Evolutionary conservation across 2,888 invertebrate genomes (phyloP), one percentile per base, ranked within the genome.

Genomic region (Candidula unifasciata): DNA sequence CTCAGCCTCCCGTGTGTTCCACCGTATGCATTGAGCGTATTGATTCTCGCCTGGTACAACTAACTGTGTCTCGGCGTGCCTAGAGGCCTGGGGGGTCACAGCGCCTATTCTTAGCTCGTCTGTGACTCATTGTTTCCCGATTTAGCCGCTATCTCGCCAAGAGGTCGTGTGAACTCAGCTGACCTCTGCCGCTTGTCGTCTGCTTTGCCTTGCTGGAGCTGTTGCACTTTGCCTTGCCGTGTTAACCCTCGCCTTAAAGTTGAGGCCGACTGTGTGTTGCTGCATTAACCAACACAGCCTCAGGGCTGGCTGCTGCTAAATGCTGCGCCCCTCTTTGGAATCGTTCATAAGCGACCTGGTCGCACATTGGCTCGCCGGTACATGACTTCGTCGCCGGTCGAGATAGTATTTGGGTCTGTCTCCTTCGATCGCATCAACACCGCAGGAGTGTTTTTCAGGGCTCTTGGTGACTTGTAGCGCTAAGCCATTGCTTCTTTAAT

Each of bases 51-150:
- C 57, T 10, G 18, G 64, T 64, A 60, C 0, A 80, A 54, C 64
- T 44, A 80, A 54, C 64, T 44, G n/a, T 21, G 52, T 44, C 69
- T 57, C 64, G 21, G 57, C 74, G 60, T 74, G 57, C 35, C 74
- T n/a, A 18, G n/a, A 60, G 73, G 60, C 44, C 82, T 74, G 60
- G 44, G 60, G 60, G 74, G 74, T 60, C 82, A 35, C 74, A 60
- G 33, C 30, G 33, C 24, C 82, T 85, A 85, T 82, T 71, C 77
- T 82, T 85, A 85, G 69, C 81, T 24, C 27, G 24, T 35, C 71
- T 44, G 69, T 85, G 82, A 85, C 77, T 85, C 85, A 85, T 64
- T 76, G 85, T 57, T 82, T 80, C 85, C 79, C 24, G 57, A 68
- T 85, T 80, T 85, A 85, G 82, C 73, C 30, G 44, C n/a, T 64